phyloP scores from a whole-genome alignment of 2,888 invertebrate genomes.

The Hydrotaea diabolus region DNA sequence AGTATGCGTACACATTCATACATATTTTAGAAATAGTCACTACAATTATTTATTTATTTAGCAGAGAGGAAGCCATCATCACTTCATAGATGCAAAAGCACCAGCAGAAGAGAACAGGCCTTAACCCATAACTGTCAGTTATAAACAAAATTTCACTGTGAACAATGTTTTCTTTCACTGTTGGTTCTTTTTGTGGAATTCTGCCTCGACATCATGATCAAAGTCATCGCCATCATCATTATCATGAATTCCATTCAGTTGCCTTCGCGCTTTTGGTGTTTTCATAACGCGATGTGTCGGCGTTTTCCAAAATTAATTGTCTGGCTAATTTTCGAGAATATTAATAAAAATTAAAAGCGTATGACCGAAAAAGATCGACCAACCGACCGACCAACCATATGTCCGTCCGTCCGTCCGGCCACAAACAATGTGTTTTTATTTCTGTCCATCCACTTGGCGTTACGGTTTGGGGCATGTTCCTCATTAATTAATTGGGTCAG shows the following conservation, averaged over 20 bases:
- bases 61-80: constrained; percentile 22
- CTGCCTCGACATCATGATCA: background rate
- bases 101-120: constrained; percentile 38
- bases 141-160: constrained; percentile 42
- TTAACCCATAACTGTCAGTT: constrained; percentile 58
- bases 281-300: background rate
- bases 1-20: background rate
- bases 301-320: constrained; percentile 52
- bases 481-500: constrained; percentile 51
- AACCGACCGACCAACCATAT: background rate
- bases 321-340: constrained; percentile 60
- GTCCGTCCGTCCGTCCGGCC: too few species aligned
- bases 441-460: background rate
- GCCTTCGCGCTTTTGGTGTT: background rate
- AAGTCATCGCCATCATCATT: background rate
- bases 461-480: background rate
- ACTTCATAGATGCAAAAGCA: background rate
- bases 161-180: constrained; percentile 41
- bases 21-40: background rate
- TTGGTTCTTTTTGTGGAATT: too few species aligned
- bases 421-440: constrained; percentile 15
- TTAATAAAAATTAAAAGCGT: constrained; percentile 52
- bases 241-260: background rate
- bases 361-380: background rate
- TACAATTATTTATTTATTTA: constrained; percentile 16